Conservation (phyloP, 2,113 vertebrate species). For the Cavia porcellus region DNA sequence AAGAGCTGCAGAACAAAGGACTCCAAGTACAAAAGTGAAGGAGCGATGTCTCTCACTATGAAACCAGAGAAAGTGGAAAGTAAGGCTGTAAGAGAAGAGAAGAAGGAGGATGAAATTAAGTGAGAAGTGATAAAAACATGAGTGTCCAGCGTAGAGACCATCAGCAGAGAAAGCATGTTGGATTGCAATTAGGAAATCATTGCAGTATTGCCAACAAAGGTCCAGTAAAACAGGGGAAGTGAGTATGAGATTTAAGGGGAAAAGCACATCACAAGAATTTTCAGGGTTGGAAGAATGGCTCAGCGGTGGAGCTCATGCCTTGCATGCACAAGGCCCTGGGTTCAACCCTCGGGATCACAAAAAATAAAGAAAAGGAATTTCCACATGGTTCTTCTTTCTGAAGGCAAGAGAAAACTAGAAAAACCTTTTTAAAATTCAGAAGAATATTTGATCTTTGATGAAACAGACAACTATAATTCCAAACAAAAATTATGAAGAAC, state of each 20-base stretch:
- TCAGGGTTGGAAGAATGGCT: neutral
- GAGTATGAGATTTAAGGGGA: neutral
- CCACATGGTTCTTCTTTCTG: neutral
- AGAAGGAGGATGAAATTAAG: neutral
- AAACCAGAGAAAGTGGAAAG: neutral
- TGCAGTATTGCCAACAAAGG: neutral
- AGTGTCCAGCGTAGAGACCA: neutral
- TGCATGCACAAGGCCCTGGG: neutral
- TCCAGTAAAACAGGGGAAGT: neutral
- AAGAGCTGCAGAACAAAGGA: neutral
- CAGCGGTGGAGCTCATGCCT: neutral
- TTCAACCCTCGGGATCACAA: neutral
- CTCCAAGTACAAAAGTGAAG: neutral
- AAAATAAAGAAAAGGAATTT: neutral
- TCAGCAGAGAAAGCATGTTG: neutral
- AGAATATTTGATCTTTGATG: constrained; percentile 22
- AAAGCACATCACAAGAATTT: neutral
- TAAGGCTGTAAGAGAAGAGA: neutral
- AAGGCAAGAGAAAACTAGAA: constrained; percentile 11
- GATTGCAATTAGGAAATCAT: constrained; percentile 1
- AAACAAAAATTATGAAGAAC: neutral
- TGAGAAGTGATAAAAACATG: neutral
- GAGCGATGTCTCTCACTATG: neutral
- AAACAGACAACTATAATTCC: neutral
- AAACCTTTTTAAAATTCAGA: neutral